phyloP scores from a whole-genome alignment of 2,888 invertebrate species.

The Cataglyphis rosenhaueri region DNA sequence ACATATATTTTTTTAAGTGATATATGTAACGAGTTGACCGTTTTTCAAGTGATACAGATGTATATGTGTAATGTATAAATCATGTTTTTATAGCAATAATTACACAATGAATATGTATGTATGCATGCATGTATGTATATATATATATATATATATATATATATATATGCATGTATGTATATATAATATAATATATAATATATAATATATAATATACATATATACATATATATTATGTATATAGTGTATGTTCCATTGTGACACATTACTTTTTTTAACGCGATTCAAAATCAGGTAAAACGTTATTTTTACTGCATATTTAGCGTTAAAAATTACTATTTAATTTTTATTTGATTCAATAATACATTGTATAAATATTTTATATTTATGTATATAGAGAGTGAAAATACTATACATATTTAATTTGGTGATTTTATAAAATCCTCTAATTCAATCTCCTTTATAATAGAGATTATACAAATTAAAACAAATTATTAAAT shows the following conservation, averaged over 20 bases:
- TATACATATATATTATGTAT: background rate
- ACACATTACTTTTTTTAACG: background rate
- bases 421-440: background rate
- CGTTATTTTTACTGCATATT: background rate
- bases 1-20: slow-evolving; percentile 33
- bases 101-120: background rate
- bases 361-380: background rate
- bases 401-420: background rate
- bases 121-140: too few relatives aligned
- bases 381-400: background rate
- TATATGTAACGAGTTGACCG: background rate
- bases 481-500: background rate
- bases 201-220: background rate
- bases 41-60: background rate
- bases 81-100: slow-evolving; percentile 14
- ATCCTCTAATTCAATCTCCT: background rate
- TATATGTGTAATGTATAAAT: background rate
- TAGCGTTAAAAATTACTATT: background rate
- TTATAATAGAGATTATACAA: background rate
- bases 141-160: too few relatives aligned
- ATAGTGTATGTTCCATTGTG: background rate
- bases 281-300: background rate
- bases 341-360: background rate
- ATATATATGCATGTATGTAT: too few relatives aligned
- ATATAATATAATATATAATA: too few relatives aligned